Conservation (phyloP, 2,888 invertebrate genomes). For the Parnassius mnemosyne region DNA sequence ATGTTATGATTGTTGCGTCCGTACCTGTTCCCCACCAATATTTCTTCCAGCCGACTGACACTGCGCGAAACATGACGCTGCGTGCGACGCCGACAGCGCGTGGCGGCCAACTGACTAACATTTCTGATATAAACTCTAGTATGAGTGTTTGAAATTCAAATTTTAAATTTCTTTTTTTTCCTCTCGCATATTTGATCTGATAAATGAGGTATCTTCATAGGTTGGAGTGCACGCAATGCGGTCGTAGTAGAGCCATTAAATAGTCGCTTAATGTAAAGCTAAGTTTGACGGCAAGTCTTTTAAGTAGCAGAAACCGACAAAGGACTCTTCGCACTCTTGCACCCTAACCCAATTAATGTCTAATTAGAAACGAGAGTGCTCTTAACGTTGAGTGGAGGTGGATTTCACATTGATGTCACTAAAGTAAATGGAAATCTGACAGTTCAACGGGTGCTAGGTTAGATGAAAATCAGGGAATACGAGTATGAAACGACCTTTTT, state of each 20-base stretch:
- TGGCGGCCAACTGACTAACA: conserved; percentile 60
- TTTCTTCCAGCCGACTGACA: conserved; percentile 72
- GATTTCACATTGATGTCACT: conserved; percentile 71
- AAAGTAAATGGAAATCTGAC: conserved; percentile 72
- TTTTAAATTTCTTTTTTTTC: conserved; percentile 31
- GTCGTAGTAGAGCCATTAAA: conserved; percentile 2
- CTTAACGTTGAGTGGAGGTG: conserved; percentile 68
- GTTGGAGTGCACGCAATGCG: not conserved
- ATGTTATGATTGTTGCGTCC: conserved; percentile 63
- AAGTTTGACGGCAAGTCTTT: conserved; percentile 11
- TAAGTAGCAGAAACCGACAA: conserved; percentile 44
- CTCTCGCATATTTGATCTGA: too few species aligned
- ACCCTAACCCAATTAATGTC: conserved; percentile 74
- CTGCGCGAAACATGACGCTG: conserved; percentile 69
- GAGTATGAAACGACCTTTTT: not conserved
- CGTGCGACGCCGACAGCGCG: conserved; percentile 66
- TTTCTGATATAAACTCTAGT: conserved; percentile 34
- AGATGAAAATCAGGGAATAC: conserved; percentile 58
- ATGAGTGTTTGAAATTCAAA: conserved; percentile 44
- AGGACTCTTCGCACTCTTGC: conserved; percentile 52
- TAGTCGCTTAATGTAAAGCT: conserved; percentile 5
- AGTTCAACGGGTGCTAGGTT: conserved; percentile 52
- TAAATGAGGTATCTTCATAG: not conserved
- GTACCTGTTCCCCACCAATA: conserved; percentile 79
- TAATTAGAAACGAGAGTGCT: conserved; percentile 77